Conservation (phyloP, 2,113 vertebrate species). For the Aspidoscelis tigris region DNA sequence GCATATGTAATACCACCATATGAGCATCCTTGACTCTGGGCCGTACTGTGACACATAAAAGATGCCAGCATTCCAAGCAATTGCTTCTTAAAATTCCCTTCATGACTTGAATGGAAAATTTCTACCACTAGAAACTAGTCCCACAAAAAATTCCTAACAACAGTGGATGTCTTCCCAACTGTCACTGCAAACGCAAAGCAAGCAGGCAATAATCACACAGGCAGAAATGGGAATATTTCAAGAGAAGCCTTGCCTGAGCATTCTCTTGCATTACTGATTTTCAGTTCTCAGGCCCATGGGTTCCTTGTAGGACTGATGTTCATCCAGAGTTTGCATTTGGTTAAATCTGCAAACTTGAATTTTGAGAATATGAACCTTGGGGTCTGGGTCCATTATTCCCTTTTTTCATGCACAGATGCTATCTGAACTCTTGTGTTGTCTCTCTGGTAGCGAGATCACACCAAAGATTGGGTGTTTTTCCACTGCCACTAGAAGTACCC, state of each 20-base stretch:
- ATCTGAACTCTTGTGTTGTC: neutral
- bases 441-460: neutral
- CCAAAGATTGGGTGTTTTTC: too few relatives aligned
- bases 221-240: neutral
- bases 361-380: neutral
- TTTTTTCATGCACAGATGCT: neutral
- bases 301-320: neutral
- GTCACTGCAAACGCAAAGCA: neutral
- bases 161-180: too few relatives aligned
- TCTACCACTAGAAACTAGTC: neutral
- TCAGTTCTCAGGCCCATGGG: too few relatives aligned
- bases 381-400: too few relatives aligned
- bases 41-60: neutral
- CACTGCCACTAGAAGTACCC: too few relatives aligned
- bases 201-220: neutral
- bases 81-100: neutral
- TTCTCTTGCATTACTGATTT: too few relatives aligned
- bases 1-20: too few relatives aligned
- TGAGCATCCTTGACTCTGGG: neutral
- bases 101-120: neutral
- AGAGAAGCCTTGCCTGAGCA: neutral
- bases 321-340: neutral
- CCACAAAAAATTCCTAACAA: neutral
- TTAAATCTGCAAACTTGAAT: neutral
- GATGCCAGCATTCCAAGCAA: neutral